Evolutionary conservation across 2,888 invertebrate species (phyloP).

Genomic region (Cephus pygmeus): DNA sequence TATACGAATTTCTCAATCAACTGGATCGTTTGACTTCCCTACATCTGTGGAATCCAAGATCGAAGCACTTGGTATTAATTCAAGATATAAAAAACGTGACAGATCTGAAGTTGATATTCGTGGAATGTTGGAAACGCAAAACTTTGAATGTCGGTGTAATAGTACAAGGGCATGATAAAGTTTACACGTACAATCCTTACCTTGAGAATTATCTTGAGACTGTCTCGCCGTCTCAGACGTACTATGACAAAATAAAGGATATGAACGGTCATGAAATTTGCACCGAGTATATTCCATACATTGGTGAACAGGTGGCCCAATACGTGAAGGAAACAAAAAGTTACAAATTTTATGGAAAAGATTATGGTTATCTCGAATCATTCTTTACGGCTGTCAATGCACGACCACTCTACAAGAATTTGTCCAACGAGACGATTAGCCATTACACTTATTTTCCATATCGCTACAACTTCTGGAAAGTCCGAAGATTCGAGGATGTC

Average conservation of each 20-base stretch:
- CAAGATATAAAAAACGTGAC: neutral
- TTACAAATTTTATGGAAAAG: slow-evolving; percentile 7
- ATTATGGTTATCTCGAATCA: slow-evolving; percentile 5
- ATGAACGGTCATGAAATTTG: slow-evolving; percentile 13
- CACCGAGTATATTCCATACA: slow-evolving; percentile 5
- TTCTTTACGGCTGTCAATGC: slow-evolving; percentile 12
- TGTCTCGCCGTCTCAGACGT: slow-evolving; percentile 2
- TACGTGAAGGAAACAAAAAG: slow-evolving; percentile 7
- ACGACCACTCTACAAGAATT: neutral
- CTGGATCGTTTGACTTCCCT: neutral
- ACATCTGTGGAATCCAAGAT: slow-evolving; percentile 14
- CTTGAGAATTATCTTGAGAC: neutral
- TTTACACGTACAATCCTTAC: slow-evolving; percentile 20
- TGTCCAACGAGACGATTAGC: neutral
- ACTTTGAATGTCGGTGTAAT: slow-evolving; percentile 11
- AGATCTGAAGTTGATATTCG: slow-evolving; percentile 9
- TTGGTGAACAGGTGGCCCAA: neutral
- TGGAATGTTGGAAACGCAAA: slow-evolving; percentile 7
- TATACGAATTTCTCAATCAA: neutral
- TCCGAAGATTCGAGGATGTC: neutral
- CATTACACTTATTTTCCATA: neutral
- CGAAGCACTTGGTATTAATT: slow-evolving; percentile 12
- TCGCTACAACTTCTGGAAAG: slow-evolving; percentile 1
- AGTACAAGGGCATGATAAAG: neutral
- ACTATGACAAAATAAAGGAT: slow-evolving; percentile 13